Evolutionary conservation across 2,888 invertebrate species (phyloP), one percentile per base, ranked within the genome.

Genomic region (Meiosimyza platycephala): DNA sequence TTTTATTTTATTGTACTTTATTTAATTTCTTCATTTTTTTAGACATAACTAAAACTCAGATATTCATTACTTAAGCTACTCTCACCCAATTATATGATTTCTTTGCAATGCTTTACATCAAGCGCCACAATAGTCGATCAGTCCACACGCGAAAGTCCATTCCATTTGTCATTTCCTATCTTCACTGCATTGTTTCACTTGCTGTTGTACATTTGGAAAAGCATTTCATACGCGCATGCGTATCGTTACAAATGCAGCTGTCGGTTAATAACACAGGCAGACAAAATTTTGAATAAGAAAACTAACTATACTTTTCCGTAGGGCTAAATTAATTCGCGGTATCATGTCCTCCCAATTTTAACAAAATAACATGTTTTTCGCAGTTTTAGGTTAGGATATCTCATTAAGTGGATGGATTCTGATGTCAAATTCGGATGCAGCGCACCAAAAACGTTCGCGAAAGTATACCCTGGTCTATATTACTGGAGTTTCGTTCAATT

Each of bases 71-170:
- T 40, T 40, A 40, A 55, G 12, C 57, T 47, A 40, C 68, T 68
- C 59, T 59, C 68, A 22, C 50, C 59, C 59, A 67, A 55, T 67
- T 67, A 52, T 33, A 16, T 66, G 40, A 66, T 52, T 66, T 40
- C 40, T 52, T 40, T 28, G 40, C n/a, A 33, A 47, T 62, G 60
- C n/a, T 40, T 33, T 3, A 13, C 33, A 28, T 15, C n/a, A 15
- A n/a, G 15, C 12, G 15, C 33, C 7, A 12, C 15, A 57, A 57
- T 6, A 57, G 16, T 6, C 63, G 48, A 48, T 64, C 64, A 16
- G 50, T 28, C 50, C 55, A 55, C 55, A 22, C 22, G 55, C 55
- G 55, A 18, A 5, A 22, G 6, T 6, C n/a, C 16, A 54, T n/a
- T 16, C 16, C n/a, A n/a, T 54, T 16, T 6, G 54, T 54, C 54